A percentile compares a stretch with the other conserved stretches of the same genome.
These are phyloP conservation scores for Xanthia icteritia DNA, from an alignment of 2,888 invertebrate genomes.

Conservation along the genomic window DNA sequence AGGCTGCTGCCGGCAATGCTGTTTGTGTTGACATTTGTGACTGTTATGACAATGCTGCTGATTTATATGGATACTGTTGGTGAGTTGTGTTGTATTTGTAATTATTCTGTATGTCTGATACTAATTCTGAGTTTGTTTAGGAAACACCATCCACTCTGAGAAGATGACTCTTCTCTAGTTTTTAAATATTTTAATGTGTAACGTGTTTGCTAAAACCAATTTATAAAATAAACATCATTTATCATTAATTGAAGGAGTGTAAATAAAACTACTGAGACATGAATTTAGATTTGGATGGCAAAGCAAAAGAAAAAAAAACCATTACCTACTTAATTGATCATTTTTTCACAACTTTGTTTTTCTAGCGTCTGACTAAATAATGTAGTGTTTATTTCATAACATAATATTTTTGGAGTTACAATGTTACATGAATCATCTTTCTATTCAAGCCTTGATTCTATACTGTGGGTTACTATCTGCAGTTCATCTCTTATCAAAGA, in stretches of 20 bases:
- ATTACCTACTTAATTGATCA: background rate
- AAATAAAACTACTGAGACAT: too few relatives aligned
- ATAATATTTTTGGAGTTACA: background rate
- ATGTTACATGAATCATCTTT: background rate
- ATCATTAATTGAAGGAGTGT: background rate
- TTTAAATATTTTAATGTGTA: too few relatives aligned
- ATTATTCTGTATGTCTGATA: background rate
- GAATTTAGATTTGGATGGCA: background rate
- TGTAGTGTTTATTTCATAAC: background rate
- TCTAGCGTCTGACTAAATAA: background rate
- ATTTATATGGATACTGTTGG: slow-evolving; percentile 96
- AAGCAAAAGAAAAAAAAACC: background rate
- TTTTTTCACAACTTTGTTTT: background rate
- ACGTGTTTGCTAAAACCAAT: too few relatives aligned
- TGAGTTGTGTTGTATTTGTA: slow-evolving; percentile 78
- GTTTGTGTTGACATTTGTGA: slow-evolving; percentile 94
- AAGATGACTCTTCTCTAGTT: too few relatives aligned
- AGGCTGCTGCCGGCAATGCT: slow-evolving; percentile 92
- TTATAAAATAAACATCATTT: too few relatives aligned
- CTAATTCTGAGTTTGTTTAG: too few relatives aligned
- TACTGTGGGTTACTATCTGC: background rate
- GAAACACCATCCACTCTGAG: too few relatives aligned
- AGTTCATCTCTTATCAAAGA: background rate
- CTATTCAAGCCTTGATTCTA: background rate
- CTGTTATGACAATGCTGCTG: slow-evolving; percentile 94